Percentiles rank a stretch among this genome's conserved stretches.
phyloP scores from a whole-genome alignment of 2,888 invertebrate genomes.

The Malachius bipustulatus region DNA sequence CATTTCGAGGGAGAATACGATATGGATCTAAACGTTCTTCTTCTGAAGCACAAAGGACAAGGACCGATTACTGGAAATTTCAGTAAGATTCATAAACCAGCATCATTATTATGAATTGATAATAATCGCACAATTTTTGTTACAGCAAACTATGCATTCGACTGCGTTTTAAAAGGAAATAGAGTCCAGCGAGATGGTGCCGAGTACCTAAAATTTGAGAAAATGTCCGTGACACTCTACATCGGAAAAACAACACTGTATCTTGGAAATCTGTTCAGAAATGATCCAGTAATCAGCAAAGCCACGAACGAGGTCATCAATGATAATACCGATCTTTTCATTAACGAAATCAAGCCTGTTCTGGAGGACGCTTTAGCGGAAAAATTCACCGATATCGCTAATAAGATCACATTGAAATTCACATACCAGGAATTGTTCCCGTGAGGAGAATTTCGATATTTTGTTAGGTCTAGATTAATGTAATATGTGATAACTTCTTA shows the following conservation, averaged over 20 bases:
- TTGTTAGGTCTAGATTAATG: too few species aligned
- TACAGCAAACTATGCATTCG: slow-evolving; percentile 51
- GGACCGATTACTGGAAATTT: slow-evolving; percentile 56
- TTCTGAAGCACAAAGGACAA: slow-evolving; percentile 49
- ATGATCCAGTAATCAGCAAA: slow-evolving; percentile 50
- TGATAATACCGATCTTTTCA: slow-evolving; percentile 52
- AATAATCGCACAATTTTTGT: background rate
- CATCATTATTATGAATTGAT: background rate
- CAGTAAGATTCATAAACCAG: slow-evolving; percentile 41
- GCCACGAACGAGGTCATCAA: slow-evolving; percentile 56
- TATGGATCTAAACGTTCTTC: slow-evolving; percentile 52
- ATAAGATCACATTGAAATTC: slow-evolving; percentile 55
- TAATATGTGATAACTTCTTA: too few species aligned
- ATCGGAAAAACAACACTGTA: slow-evolving; percentile 49
- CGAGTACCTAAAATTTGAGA: slow-evolving; percentile 50
- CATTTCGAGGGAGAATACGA: slow-evolving; percentile 55
- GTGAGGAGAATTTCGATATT: slow-evolving; percentile 23
- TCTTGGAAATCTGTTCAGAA: slow-evolving; percentile 54
- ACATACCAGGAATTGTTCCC: slow-evolving; percentile 61
- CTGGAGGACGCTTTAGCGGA: slow-evolving; percentile 51
- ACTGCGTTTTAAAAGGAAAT: slow-evolving; percentile 51
- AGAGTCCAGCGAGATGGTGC: slow-evolving; percentile 45
- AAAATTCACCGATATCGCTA: slow-evolving; percentile 56
- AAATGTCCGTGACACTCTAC: slow-evolving; percentile 48
- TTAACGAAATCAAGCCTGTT: slow-evolving; percentile 56